Evolutionary conservation across 2,888 invertebrate genomes (phyloP).

Genomic region (Phaedon cochleariae): DNA sequence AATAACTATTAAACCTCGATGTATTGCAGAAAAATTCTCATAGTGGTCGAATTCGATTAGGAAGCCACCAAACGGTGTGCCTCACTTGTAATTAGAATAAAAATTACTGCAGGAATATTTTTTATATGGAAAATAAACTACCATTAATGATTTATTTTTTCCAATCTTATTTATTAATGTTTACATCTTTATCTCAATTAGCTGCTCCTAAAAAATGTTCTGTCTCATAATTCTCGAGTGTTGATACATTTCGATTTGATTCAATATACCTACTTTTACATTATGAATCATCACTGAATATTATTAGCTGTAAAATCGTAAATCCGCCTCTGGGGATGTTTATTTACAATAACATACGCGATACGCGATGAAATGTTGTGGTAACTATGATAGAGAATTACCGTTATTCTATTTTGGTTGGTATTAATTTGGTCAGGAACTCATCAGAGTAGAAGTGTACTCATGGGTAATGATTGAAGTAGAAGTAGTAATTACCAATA

Average conservation of each 20-base stretch:
- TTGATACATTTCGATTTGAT: constrained; percentile 18
- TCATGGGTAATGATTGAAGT: too few species aligned
- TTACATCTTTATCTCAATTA: constrained; percentile 21
- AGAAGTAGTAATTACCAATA: too few species aligned
- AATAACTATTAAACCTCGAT: too few species aligned
- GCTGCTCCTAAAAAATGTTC: constrained; percentile 3
- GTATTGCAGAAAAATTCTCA: too few species aligned
- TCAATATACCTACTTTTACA: background rate
- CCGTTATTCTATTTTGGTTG: background rate
- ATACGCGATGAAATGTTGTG: background rate
- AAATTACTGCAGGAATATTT: too few species aligned
- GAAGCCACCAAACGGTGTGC: too few species aligned
- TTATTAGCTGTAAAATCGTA: constrained; percentile 33
- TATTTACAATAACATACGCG: background rate
- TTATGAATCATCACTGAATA: constrained; percentile 29
- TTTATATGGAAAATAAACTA: background rate
- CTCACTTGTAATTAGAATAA: too few species aligned
- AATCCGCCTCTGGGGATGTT: background rate
- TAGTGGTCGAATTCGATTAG: too few species aligned
- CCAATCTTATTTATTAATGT: constrained; percentile 23
- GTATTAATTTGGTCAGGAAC: background rate
- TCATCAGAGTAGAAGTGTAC: too few species aligned
- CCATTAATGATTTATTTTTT: constrained; percentile 32
- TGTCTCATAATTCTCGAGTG: constrained; percentile 26
- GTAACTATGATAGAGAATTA: background rate